A percentile compares a stretch with the other conserved stretches of the same genome.
phyloP scores from a whole-genome alignment of 1,140 invertebrate species.

The Drosophila albomicans region DNA sequence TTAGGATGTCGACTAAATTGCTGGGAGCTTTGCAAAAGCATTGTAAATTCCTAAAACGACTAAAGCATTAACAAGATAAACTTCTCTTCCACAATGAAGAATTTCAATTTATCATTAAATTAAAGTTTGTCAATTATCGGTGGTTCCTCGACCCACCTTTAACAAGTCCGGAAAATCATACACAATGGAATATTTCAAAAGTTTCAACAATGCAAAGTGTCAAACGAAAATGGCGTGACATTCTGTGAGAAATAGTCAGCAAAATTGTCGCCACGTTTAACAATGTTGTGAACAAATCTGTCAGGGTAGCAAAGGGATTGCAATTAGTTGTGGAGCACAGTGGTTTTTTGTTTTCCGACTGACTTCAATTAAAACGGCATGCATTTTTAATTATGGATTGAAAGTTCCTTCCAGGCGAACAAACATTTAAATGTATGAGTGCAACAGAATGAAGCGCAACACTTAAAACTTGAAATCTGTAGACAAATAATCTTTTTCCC shows the following conservation, averaged over 20 bases:
- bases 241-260: slow-evolving; percentile 48
- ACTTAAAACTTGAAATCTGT: too few species aligned
- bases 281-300: slow-evolving; percentile 10
- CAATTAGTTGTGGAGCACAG: slow-evolving; percentile 21
- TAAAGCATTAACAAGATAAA: background rate
- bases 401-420: background rate
- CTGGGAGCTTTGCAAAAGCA: too few species aligned
- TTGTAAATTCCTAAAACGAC: too few species aligned
- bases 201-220: slow-evolving; percentile 23
- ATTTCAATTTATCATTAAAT: too few species aligned
- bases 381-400: background rate
- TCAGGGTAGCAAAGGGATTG: slow-evolving; percentile 11
- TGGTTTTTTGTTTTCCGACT: slow-evolving; percentile 4
- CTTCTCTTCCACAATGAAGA: background rate
- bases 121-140: too few species aligned
- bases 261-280: slow-evolving; percentile 40
- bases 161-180: background rate
- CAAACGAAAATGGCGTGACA: slow-evolving; percentile 51
- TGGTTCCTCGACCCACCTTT: too few species aligned
- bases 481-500: too few species aligned
- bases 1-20: too few species aligned
- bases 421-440: too few species aligned
- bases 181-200: too few species aligned
- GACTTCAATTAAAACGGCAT: slow-evolving; percentile 16
- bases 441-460: too few species aligned